A percentile compares a stretch with the other conserved stretches of the same genome.
Evolutionary conservation across 2,797 vertebrate species (phyloP).

Genomic region (Prionace glauca): DNA sequence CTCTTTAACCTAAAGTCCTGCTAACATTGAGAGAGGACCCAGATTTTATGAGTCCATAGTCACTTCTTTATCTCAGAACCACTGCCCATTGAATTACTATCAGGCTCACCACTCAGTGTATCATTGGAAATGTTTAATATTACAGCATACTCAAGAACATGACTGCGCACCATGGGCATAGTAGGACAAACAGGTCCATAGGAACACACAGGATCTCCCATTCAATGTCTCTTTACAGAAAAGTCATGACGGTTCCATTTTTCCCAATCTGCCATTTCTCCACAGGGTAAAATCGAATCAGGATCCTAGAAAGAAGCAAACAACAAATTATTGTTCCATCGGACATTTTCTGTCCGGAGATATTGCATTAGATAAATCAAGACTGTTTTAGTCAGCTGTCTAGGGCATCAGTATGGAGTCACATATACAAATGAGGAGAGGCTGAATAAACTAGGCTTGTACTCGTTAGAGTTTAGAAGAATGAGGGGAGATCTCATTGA

Average conservation of each 20-base stretch:
- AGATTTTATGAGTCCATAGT: neutral
- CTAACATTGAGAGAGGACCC: neutral
- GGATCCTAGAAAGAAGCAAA: conserved; percentile 61
- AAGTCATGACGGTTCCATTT: conserved; percentile 85
- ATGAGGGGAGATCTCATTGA: no score
- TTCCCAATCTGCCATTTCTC: conserved; percentile 87
- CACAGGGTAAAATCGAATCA: conserved; percentile 72
- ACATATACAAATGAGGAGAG: no score
- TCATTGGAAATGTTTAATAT: neutral
- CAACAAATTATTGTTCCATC: neutral
- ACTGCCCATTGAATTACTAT: neutral
- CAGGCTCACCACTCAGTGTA: neutral
- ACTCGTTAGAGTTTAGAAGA: no score
- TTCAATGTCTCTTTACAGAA: conserved; percentile 58
- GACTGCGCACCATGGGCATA: neutral
- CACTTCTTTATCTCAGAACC: no score
- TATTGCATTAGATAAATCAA: conserved; percentile 12
- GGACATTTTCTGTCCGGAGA: neutral
- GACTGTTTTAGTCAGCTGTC: neutral
- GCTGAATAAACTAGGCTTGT: no score
- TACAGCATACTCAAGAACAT: no score
- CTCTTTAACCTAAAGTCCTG: neutral
- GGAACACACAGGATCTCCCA: neutral
- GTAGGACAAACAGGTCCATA: neutral
- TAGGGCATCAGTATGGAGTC: neutral